Evolutionary conservation across 2,113 vertebrate genomes (phyloP).

Genomic region (Circaetus cinerascens): DNA sequence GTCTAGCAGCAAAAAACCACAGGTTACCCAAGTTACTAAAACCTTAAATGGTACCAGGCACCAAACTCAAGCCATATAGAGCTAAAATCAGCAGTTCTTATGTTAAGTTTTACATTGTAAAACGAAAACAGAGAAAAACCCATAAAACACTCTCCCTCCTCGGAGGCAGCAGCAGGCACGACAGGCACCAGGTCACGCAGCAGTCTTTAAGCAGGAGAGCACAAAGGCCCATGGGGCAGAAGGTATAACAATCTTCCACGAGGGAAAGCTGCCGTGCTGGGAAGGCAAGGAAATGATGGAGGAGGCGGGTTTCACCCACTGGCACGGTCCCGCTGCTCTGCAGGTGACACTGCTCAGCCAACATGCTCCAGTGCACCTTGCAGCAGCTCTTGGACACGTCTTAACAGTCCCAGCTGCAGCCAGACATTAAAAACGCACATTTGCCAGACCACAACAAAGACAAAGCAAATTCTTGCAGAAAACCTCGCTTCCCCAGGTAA

Average conservation of each 20-base stretch:
- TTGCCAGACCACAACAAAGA: not conserved
- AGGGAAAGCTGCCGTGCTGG: not conserved
- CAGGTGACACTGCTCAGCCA: not conserved
- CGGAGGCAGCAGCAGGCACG: not conserved
- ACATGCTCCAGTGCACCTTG: not conserved
- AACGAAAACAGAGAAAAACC: not conserved
- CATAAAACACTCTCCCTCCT: not conserved
- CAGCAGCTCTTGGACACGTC: not conserved
- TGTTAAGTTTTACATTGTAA: not conserved
- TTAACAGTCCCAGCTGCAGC: not conserved
- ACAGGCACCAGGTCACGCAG: not conserved
- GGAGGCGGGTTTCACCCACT: not conserved
- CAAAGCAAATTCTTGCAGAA: not conserved
- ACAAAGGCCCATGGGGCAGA: not conserved
- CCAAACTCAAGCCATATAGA: not conserved
- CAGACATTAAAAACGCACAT: not conserved
- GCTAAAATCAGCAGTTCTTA: not conserved
- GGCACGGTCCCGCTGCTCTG: not conserved
- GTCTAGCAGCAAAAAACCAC: not conserved
- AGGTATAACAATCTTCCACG: not conserved
- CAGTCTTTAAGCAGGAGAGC: not conserved
- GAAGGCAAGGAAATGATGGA: not conserved
- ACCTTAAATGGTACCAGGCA: not conserved
- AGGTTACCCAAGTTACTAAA: not conserved
- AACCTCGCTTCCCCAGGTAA: not conserved